Evolutionary conservation across 2,888 invertebrate genomes (phyloP).

Genomic region (Carcina quercana): DNA sequence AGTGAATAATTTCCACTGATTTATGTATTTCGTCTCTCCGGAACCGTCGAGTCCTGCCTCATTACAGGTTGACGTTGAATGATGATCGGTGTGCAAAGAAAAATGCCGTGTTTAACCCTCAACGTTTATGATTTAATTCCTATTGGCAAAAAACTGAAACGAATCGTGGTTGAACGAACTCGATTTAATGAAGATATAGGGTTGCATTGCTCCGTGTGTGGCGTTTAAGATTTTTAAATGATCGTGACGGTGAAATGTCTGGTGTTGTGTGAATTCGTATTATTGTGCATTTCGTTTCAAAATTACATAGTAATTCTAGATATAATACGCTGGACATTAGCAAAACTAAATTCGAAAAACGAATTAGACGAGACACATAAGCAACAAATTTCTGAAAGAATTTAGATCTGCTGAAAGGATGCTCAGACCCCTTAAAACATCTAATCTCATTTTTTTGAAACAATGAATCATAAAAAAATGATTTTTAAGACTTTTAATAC

Average conservation of each 20-base stretch:
- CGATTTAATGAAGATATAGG: conserved; percentile 18
- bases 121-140: conserved; percentile 53
- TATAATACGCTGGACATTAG: too few species aligned
- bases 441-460: too few species aligned
- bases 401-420: too few species aligned
- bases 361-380: too few species aligned
- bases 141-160: conserved; percentile 38
- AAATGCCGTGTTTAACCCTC: conserved; percentile 53
- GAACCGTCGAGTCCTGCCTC: conserved; percentile 46
- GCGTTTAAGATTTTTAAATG: not conserved
- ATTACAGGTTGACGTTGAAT: conserved; percentile 63
- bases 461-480: too few species aligned
- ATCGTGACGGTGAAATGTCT: not conserved
- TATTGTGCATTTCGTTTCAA: too few species aligned
- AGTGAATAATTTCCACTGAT: conserved; percentile 56
- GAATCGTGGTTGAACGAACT: conserved; percentile 26
- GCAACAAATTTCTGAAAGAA: too few species aligned
- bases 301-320: too few species aligned
- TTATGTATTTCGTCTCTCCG: conserved; percentile 43
- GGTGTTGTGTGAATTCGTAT: too few species aligned
- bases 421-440: too few species aligned
- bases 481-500: too few species aligned
- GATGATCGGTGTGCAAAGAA: conserved; percentile 50
- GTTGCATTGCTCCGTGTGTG: conserved; percentile 3
- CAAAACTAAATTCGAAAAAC: too few species aligned